Percentiles rank a stretch among this genome's conserved stretches.
These are phyloP conservation scores for Tubulanus polymorphus DNA, from an alignment of 2,888 invertebrate species.

Conservation along the genomic window DNA sequence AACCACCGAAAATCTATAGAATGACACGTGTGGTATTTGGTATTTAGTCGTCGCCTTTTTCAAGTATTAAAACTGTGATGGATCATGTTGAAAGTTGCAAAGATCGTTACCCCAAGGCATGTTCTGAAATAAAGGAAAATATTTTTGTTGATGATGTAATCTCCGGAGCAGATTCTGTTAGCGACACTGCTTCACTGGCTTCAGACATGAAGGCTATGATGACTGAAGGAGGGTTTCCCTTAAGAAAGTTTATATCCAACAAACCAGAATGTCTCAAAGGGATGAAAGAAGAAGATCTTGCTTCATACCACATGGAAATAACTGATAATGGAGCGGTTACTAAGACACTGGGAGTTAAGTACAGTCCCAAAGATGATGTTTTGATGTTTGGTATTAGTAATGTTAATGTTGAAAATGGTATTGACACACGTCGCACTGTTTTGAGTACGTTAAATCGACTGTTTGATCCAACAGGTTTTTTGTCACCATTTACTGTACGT, in stretches of 20 bases:
- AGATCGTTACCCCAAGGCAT: background rate
- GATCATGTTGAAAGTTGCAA: background rate
- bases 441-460: background rate
- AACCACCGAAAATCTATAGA: conserved; percentile 6
- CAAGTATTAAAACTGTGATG: background rate
- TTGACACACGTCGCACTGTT: background rate
- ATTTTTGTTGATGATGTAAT: background rate
- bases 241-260: background rate
- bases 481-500: background rate
- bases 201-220: background rate
- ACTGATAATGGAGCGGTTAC: background rate
- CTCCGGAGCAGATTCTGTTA: background rate
- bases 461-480: background rate
- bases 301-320: too few species aligned
- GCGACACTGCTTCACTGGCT: background rate
- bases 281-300: too few species aligned
- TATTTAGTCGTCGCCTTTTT: conserved; percentile 5
- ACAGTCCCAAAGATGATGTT: background rate
- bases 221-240: background rate
- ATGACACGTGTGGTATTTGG: conserved; percentile 11
- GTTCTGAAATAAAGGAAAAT: background rate
- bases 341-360: background rate
- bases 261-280: too few species aligned
- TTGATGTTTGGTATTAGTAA: background rate
- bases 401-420: background rate